Base-by-base conservation (phyloP, 2,797 vertebrate species). In the Bradypodion pumilum region DNA sequence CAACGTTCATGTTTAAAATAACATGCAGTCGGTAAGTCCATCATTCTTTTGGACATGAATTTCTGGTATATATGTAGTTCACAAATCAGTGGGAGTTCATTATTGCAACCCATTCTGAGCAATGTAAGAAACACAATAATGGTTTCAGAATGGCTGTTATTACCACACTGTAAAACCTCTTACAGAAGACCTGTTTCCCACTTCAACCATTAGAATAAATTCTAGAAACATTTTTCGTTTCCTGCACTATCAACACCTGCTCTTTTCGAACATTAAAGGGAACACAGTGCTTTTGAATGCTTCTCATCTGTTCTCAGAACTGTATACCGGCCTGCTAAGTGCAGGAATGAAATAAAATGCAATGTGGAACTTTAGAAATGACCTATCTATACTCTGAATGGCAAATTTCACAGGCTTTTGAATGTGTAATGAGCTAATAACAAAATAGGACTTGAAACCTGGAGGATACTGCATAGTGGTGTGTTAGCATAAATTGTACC, bases 181-280 rank as follows among this genome's bases (percentile, higher is more conserved):
- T 82, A 66, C 46, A 63, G 75, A 82, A 80, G 85, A 84, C 75
- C 79, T 59, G 69, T 89, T 85, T 85, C 63, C 85, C 35, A 81
- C 46, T 62, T 83, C 59, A 74, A 77, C 35, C 81, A 60, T 87
- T 84, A 82, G 10, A 87, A 87, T 84, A 82, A 63, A 89, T 84
- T 85, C 62, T 76, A 49, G 52, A 85, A 85, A 79, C 9, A 32
- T 87, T 84, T 88, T 88, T 74, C 81, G 69, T 85, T 88, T 85
- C 74, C 66, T n/a, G 72, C 77, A 81, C 37, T 46, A 75, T 77
- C 87, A 46, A 21, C 52, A 9, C 19, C 68, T 40, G 82, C 44
- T 76, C 72, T 70, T 77, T 23, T 59, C 60, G n/a, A 49, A 25
- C 56, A 78, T 62, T 78, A 37, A 65, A 56, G 2, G 1, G 16